Evolutionary conservation across 2,797 vertebrate species (phyloP).

Genomic region (Urosaurus nigricauda): DNA sequence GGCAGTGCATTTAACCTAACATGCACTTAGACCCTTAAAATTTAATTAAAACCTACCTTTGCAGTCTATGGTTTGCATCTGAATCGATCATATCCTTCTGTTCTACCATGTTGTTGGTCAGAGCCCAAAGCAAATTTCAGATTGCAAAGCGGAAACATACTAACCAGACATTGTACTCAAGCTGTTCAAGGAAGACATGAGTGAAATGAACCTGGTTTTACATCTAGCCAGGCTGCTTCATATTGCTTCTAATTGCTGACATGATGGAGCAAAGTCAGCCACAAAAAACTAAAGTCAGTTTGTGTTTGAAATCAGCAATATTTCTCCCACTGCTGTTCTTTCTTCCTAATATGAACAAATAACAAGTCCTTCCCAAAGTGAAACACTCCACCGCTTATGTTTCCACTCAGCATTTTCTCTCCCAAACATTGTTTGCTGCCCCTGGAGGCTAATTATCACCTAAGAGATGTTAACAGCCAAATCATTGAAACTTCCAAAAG

Average conservation of each 20-base stretch:
- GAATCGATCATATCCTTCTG: constrained; percentile 17
- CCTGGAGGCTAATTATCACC: constrained; percentile 69
- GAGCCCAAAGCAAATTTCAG: neutral
- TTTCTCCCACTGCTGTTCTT: constrained; percentile 41
- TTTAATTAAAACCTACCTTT: constrained; percentile 33
- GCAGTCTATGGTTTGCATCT: constrained; percentile 1
- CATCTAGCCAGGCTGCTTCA: constrained; percentile 57
- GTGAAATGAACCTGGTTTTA: constrained; percentile 28
- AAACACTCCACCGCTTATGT: constrained; percentile 39
- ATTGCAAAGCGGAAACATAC: neutral
- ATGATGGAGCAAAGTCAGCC: neutral
- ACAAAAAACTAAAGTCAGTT: too few species aligned
- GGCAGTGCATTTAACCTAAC: neutral
- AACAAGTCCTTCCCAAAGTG: constrained; percentile 45
- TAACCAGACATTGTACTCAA: accelerated
- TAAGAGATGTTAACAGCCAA: constrained; percentile 73
- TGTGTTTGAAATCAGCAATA: constrained; percentile 39
- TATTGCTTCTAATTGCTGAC: constrained; percentile 53
- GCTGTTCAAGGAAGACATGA: constrained; percentile 22
- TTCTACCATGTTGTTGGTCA: neutral
- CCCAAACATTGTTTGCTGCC: constrained; percentile 61
- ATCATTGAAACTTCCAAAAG: constrained; percentile 66
- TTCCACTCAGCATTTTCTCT: constrained; percentile 60
- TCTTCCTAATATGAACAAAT: constrained; percentile 24
- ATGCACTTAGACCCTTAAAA: neutral